A percentile compares a stretch with the other conserved stretches of the same genome.
These are phyloP conservation scores for Eristalis intricaria DNA, from an alignment of 2,888 invertebrate species.

Conservation along the genomic window DNA sequence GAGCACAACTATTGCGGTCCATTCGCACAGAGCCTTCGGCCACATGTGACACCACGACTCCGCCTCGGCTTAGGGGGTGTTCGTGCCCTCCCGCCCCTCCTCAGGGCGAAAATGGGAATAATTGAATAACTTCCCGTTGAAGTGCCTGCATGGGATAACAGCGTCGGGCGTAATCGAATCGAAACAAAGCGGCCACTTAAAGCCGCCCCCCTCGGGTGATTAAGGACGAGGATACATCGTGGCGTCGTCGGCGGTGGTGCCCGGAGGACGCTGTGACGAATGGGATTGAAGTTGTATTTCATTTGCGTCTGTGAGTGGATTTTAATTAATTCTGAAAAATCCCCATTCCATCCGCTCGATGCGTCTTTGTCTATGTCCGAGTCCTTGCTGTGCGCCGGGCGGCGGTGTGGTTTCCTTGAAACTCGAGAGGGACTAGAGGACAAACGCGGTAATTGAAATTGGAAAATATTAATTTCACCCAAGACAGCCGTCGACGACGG, in stretches of 20 bases:
- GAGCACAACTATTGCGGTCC: slow-evolving; percentile 1
- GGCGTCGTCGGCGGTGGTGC: background rate
- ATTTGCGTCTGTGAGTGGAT: slow-evolving; percentile 29
- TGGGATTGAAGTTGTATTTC: slow-evolving; percentile 29
- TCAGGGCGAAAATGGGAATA: slow-evolving; percentile 18
- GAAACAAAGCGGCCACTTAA: slow-evolving; percentile 17
- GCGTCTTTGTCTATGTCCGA: background rate
- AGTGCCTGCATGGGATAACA: slow-evolving; percentile 19
- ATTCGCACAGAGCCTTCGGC: background rate
- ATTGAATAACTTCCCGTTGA: slow-evolving; percentile 37
- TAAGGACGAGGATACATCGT: background rate
- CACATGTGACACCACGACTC: background rate
- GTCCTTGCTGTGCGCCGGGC: background rate
- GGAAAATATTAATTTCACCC: slow-evolving; percentile 38
- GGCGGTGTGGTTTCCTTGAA: background rate
- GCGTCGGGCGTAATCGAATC: slow-evolving; percentile 7
- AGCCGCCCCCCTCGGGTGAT: background rate
- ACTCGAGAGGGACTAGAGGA: background rate
- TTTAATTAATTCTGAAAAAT: slow-evolving; percentile 50
- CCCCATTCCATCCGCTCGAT: background rate
- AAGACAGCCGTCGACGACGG: background rate
- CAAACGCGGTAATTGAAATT: slow-evolving; percentile 25
- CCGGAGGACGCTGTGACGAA: background rate
- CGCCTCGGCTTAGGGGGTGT: background rate
- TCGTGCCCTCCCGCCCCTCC: background rate